Conservation (phyloP, 2,888 invertebrate species). For the Nymphalis c-album region DNA sequence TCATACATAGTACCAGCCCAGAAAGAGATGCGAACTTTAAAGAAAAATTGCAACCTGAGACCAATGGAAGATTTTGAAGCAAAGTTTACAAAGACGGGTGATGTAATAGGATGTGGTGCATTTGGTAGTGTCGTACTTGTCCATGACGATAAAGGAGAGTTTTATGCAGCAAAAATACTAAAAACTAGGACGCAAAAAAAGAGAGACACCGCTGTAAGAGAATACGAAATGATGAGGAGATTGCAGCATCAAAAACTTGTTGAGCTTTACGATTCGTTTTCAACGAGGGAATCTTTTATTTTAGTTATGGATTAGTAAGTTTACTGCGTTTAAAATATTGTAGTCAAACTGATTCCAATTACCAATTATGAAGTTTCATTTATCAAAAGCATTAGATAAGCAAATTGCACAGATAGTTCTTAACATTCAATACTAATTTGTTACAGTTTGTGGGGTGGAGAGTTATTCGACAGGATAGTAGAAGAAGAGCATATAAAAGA, state of each 20-base stretch:
- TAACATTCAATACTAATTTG: conserved; percentile 9
- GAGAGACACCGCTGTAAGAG: conserved; percentile 88
- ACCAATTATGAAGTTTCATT: neutral
- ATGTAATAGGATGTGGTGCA: conserved; percentile 46
- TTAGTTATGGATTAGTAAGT: conserved; percentile 96
- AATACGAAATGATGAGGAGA: conserved; percentile 92
- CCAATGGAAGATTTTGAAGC: conserved; percentile 38
- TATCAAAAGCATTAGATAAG: too few species aligned
- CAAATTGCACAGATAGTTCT: neutral
- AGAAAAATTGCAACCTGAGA: conserved; percentile 26
- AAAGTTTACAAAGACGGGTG: conserved; percentile 39
- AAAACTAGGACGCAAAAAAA: conserved; percentile 87
- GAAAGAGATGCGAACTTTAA: conserved; percentile 12
- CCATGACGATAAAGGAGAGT: conserved; percentile 56
- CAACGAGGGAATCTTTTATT: conserved; percentile 80
- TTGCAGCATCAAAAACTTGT: conserved; percentile 92
- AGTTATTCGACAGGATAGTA: conserved; percentile 95
- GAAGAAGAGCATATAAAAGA: conserved; percentile 93
- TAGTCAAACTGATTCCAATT: neutral
- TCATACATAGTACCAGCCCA: conserved; percentile 28
- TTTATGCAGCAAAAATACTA: conserved; percentile 92
- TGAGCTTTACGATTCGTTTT: conserved; percentile 66
- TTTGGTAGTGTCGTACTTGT: conserved; percentile 47
- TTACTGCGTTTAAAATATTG: neutral
- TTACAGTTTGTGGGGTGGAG: conserved; percentile 93